Evolutionary conservation across 2,113 vertebrate species (phyloP).

Genomic region (Lipotes vexillifer): DNA sequence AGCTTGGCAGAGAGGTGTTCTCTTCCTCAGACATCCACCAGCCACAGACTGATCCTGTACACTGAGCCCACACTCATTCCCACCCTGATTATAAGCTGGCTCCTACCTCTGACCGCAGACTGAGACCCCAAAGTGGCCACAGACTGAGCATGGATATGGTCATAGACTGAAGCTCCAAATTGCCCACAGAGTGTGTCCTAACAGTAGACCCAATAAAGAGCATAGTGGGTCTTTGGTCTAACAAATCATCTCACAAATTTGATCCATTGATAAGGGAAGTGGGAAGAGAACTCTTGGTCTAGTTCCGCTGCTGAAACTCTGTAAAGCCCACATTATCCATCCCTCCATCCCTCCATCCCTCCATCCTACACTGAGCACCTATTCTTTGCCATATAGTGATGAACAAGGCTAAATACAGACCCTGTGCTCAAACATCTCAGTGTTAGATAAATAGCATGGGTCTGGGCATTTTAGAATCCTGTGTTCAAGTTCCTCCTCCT

Average conservation of each 20-base stretch:
- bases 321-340: background rate
- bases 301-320: background rate
- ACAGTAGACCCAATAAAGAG: background rate
- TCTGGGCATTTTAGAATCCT: conserved; percentile 3
- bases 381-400: background rate
- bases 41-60: background rate
- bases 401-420: background rate
- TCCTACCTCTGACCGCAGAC: background rate
- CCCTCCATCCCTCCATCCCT: background rate
- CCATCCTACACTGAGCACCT: background rate
- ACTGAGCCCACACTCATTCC: background rate
- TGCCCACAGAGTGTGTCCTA: background rate
- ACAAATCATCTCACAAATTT: background rate
- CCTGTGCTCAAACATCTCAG: background rate
- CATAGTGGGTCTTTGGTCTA: background rate
- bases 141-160: background rate
- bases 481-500: background rate
- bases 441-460: background rate
- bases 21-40: background rate
- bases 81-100: background rate
- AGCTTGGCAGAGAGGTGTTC: background rate
- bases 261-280: background rate
- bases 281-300: background rate
- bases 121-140: background rate
- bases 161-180: background rate